Base-by-base conservation (phyloP, 2,113 vertebrate species). In the Rutilus rutilus region DNA sequence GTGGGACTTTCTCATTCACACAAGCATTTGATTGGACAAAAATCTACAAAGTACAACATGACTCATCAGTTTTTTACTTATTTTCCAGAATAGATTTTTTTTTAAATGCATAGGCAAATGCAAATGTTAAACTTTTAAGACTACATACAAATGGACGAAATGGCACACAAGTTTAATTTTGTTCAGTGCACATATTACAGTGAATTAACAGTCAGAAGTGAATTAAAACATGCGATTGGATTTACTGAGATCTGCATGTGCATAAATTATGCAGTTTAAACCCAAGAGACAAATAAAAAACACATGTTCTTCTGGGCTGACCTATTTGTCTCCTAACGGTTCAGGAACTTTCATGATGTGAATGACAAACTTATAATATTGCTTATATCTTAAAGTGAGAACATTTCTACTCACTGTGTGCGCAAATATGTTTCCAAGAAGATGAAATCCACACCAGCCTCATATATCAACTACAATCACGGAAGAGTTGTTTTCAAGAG, bases 401-500 rank as follows among this genome's bases (percentile, higher is more conserved):
- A 64, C 59, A 30, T 45, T 27, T 25, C 36, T 15, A 47, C 23
- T 74, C 21, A 27, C 71, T 25, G 23, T 17, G 25, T 47, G n/a
- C 14, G 42, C 42, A 75, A 75, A 75, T 25, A 60, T 64, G 36
- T 64, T 69, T 67, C 45, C 79, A 62, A 67, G 45, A 82, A 36
- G 39, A 19, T 12, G 27, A 67, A 82, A 50, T 36, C 62, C 25
- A 33, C 5, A 14, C 73, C 36, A 9, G 79, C 25, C 27, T 81
- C 65, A 80, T 83, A 67, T 69, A 84, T 86, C 67, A 59, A 60
- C 80, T 78, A 39, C 75, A 73, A 71, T 83, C 62, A 78, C 69
- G 81, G 81, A 84, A 88, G 86, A 45, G 71, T 52, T 85, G 57
- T 62, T 50, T 76, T 52, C 54, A 9, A 78, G 65, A 85, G 50